Conservation (phyloP, 2,888 invertebrate species). For the Ischnus inquisitorius region DNA sequence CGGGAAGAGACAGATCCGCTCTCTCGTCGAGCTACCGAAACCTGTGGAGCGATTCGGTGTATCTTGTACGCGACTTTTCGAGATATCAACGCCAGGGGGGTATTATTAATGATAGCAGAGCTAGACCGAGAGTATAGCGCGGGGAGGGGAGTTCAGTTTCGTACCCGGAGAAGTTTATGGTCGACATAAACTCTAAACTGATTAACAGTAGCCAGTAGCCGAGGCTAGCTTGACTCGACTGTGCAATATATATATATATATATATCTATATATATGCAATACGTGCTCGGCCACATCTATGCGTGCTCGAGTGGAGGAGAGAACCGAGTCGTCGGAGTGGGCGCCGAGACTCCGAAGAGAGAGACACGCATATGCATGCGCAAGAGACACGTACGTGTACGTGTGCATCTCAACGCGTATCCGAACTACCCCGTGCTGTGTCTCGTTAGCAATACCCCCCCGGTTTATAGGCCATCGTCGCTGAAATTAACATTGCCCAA, state of each 20-base stretch:
- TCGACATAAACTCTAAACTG: constrained; percentile 85
- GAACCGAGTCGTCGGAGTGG: constrained; percentile 55
- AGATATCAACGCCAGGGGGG: constrained; percentile 83
- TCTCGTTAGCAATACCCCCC: constrained; percentile 83
- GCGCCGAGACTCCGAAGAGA: constrained; percentile 49
- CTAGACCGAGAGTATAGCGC: constrained; percentile 76
- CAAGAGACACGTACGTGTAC: neutral
- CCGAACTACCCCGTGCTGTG: constrained; percentile 80
- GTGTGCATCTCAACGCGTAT: constrained; percentile 46
- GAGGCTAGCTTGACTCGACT: constrained; percentile 63
- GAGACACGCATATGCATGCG: constrained; percentile 3
- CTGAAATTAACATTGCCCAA: constrained; percentile 85
- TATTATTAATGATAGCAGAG: constrained; percentile 84
- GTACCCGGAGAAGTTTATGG: constrained; percentile 81
- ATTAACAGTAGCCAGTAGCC: constrained; percentile 84
- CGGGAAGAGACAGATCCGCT: constrained; percentile 41
- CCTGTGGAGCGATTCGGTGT: constrained; percentile 73
- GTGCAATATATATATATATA: constrained; percentile 83
- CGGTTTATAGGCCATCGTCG: constrained; percentile 85
- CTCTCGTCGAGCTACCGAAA: constrained; percentile 42
- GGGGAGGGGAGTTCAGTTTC: constrained; percentile 66
- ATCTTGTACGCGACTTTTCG: constrained; percentile 83
- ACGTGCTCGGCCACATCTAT: constrained; percentile 64
- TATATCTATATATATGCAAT: too few relatives aligned
- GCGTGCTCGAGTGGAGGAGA: constrained; percentile 72